Base-by-base conservation (phyloP, 2,888 invertebrate genomes). In the Lepidonotus clava region DNA sequence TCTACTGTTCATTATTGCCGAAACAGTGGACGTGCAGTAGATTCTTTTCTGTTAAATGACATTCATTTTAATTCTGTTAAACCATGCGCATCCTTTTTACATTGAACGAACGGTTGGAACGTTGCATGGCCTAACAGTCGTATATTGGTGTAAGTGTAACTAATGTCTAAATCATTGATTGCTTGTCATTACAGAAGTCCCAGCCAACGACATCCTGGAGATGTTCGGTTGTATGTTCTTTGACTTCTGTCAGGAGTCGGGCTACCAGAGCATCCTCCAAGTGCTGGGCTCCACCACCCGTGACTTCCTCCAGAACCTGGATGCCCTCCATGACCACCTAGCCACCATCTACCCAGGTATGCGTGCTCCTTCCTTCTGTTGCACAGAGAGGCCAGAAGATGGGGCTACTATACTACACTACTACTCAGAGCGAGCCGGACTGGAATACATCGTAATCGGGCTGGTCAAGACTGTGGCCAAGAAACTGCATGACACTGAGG, bases 391-490 rank as follows among this genome's bases (percentile, higher is more conserved):
- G 86, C 96, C 96, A 6, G 97, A 97, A 94, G 98, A 98, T 94
- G 98, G 98, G 0, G 97, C 97, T 0, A 95, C 98, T 46, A 96
- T 98, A 61, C 95, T 99, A 34, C 98, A 99, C 94, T 99, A 99
- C 95, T 98, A 98, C 94, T 98, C 98, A 0, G 98, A 98, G 91
- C 96, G 98, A 89, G 97, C 98, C 5, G 98, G 98, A 5, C 95
- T 99, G 90, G 98, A 98, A 94, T 97, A 98, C 92, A 98, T 99
- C 92, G 98, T 99, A 87, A 98, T 98, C 93, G 98, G 98, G 53
- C 98, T 98, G 90, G 98, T 99, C 0, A 98, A 98, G 97, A 98
- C 98, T 6, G 98, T 98, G 53, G 98, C 98, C 71, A 97, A 97
- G 91, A 97, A 98, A 93, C 96, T 98, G 28, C 98, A 98, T 93